Base-by-base conservation (phyloP, 1,140 invertebrate species). In the Caenorhabditis brenneri region DNA sequence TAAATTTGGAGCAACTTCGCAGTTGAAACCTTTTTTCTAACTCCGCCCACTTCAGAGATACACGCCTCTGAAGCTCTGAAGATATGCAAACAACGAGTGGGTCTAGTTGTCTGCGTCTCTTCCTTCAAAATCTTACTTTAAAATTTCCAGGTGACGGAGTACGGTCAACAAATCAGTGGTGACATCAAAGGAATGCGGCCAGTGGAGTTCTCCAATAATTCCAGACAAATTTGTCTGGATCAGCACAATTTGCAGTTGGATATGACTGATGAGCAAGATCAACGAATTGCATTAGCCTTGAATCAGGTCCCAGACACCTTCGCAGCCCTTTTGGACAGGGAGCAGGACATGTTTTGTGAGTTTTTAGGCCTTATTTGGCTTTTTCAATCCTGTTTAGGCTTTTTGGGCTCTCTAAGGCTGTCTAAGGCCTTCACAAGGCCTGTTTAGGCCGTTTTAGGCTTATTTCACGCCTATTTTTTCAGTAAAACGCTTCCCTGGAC, bases 401-500 rank as follows among this genome's bases (percentile, higher is more conserved):
- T 60, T 24, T 19, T 33, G 60, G n/a, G 19, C 27, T 5, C 39
- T 69, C n/a, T n/a, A n/a, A n/a, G n/a, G n/a, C n/a, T n/a, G n/a
- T n/a, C n/a, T n/a, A n/a, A n/a, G n/a, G n/a, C n/a, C n/a, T n/a
- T n/a, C n/a, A n/a, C n/a, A n/a, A n/a, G n/a, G n/a, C 39, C 5
- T 42, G 12, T 82, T 46, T 27, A 65, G 65, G 31, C 46, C 24
- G 33, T 27, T 79, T 46, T 12, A n/a, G 69, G 29, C 22, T 39
- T 42, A 46, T 33, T 82, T 58, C 60, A 4, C 1, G 5, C 46
- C 29, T 3, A 39, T 53, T 12, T 42, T 65, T 55, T 85, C 79
- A 51, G 79, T 86, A 12, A 86, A 86, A 69, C 74, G 83, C 31
- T 86, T 58, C 80, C 85, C 85, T 27, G 85, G 86, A 12, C 80